Conservation (phyloP, 2,888 invertebrate species). For the Leptinotarsa haldemani region DNA sequence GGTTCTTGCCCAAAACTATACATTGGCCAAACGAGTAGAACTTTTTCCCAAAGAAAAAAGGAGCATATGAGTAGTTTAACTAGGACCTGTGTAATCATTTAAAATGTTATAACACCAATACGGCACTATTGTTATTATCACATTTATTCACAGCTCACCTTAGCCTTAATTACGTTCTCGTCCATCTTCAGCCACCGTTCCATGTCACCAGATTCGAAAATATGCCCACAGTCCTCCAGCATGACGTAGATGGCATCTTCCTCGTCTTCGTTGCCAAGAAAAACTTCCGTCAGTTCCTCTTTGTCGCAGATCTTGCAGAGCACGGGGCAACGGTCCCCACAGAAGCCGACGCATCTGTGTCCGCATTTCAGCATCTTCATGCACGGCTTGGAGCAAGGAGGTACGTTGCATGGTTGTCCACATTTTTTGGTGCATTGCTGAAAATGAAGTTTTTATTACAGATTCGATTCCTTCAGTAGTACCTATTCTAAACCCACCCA, state of each 20-base stretch:
- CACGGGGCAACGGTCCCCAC: constrained; percentile 71
- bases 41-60: too few species aligned
- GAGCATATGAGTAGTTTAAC: too few species aligned
- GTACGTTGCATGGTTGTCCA: constrained; percentile 65
- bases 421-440: constrained; percentile 67
- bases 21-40: too few species aligned
- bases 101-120: too few species aligned
- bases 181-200: constrained; percentile 52
- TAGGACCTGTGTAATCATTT: too few species aligned
- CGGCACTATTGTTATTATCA: too few species aligned
- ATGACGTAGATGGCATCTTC: constrained; percentile 53
- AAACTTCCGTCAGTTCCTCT: constrained; percentile 57
- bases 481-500: too few species aligned
- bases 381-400: constrained; percentile 67
- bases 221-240: constrained; percentile 54
- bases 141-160: constrained; percentile 28
- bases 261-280: constrained; percentile 55
- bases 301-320: constrained; percentile 52
- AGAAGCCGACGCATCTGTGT: constrained; percentile 77
- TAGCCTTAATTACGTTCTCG: constrained; percentile 52
- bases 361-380: constrained; percentile 64
- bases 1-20: too few species aligned
- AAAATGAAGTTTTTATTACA: constrained; percentile 58
- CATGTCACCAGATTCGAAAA: constrained; percentile 52
- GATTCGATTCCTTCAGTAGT: too few species aligned